phyloP scores from a whole-genome alignment of 2,888 invertebrate genomes.

The Drepanosiphum platanoidis region DNA sequence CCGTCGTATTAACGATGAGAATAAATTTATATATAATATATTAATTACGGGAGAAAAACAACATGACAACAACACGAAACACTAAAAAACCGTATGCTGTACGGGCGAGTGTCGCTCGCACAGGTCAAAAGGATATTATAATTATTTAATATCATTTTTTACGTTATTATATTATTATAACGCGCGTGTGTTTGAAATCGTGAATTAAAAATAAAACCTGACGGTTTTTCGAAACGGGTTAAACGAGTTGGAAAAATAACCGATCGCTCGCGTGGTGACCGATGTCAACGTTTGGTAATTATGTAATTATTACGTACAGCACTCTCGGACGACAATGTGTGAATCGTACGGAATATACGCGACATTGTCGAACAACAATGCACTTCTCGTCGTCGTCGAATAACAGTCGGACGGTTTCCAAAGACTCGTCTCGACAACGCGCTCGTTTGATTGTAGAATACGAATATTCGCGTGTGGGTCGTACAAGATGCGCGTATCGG shows the following conservation, averaged over 20 bases:
- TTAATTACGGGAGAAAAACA: neutral
- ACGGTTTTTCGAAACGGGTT: conserved; percentile 15
- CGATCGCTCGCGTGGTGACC: neutral
- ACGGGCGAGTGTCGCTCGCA: neutral
- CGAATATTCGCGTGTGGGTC: neutral
- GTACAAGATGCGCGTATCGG: no score
- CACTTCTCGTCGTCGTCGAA: neutral
- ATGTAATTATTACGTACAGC: neutral
- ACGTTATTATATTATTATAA: neutral
- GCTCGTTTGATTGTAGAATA: neutral
- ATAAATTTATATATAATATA: no score
- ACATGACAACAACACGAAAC: no score
- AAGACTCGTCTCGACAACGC: neutral
- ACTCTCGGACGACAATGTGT: no score
- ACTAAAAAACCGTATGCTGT: no score
- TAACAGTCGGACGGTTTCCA: neutral
- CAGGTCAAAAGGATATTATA: neutral
- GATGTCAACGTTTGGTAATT: conserved; percentile 3
- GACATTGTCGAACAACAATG: neutral
- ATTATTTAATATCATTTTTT: neutral
- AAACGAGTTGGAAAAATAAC: conserved; percentile 9
- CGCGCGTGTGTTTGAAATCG: neutral
- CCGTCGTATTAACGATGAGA: neutral
- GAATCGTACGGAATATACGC: neutral
- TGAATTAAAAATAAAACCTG: neutral